These are phyloP conservation scores for Acanthurus leucopareius DNA, from an alignment of 2,797 vertebrate species.

Conservation along the genomic window DNA sequence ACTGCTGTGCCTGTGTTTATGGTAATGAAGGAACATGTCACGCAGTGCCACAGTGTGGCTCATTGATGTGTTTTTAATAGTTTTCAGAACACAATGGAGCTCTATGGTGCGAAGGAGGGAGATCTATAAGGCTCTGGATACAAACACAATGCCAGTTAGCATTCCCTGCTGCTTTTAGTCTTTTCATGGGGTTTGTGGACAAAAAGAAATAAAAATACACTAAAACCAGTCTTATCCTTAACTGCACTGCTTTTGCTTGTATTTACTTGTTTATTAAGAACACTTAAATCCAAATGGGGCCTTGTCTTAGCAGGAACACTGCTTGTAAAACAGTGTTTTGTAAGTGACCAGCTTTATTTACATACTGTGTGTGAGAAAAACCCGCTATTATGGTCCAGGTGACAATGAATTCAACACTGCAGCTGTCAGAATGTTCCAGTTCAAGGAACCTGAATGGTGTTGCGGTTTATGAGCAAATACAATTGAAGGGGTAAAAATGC, in stretches of 20 bases:
- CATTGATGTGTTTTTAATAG: conserved; percentile 15
- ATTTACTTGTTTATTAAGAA: neutral
- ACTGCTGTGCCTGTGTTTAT: neutral
- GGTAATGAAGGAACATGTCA: neutral
- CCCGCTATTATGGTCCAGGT: conserved; percentile 21
- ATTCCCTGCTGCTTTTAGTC: neutral
- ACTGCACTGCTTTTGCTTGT: neutral
- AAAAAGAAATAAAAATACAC: neutral
- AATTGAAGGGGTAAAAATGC: conserved; percentile 13
- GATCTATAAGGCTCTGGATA: neutral
- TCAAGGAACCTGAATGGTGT: conserved; percentile 22
- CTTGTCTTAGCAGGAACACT: neutral
- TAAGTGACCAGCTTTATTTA: conserved; percentile 30
- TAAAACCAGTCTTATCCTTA: neutral
- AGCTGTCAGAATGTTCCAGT: conserved; percentile 18
- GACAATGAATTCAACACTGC: conserved; percentile 30
- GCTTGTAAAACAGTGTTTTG: conserved; percentile 13
- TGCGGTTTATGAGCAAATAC: conserved; percentile 41
- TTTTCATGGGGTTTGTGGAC: conserved; percentile 5
- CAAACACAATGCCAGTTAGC: neutral
- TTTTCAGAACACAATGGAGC: conserved; percentile 10
- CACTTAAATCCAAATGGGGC: neutral
- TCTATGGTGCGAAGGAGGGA: neutral
- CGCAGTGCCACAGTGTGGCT: neutral
- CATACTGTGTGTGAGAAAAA: conserved; percentile 8